Evolutionary conservation across 2,797 vertebrate genomes (phyloP), one percentile per base, ranked within the genome.

Genomic region (Acridotheres tristis): DNA sequence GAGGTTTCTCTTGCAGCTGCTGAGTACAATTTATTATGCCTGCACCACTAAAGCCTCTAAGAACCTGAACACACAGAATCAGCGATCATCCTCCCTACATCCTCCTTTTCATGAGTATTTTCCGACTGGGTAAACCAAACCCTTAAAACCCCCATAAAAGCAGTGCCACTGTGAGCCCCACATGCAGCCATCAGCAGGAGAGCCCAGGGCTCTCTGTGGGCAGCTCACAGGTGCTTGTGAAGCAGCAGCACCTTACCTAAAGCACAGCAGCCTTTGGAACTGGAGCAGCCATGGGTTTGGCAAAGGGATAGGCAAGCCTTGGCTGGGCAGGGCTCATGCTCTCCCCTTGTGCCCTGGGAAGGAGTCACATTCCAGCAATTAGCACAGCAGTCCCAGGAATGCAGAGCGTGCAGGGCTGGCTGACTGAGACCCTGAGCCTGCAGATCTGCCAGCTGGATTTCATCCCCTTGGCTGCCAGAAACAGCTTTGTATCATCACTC

Each of bases 401-500:
- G 3, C 55, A 12, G 82, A 66, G 63, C 2, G 4, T 69, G 89
- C 38, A 32, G 71, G 54, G 61, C 78, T 89, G 89, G 19, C 51
- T 45, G 67, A 9, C 32, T 7, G 54, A 40, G 79, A 80, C 91
- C 85, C 68, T 1, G 2, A 0, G 0, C 42, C 40, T 8, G 75
- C 50, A 58, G 45, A n/a, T 29, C 76, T 88, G 76, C 82, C 85
- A 59, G 88, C 83, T 94, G 89, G 62, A 88, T 79, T 79, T 62
- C 91, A 91, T 88, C 89, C 58, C 73, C 69, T 36, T 53, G 48
- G 63, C 82, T 91, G 82, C 76, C 96, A 95, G 76, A 57, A 90
- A 54, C 71, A 89, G 85, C 89, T 92, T 84, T 13, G 45, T 73
- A 92, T 91, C 89, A 93, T 95, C 89, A 90, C 89, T 94, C 89